These are phyloP conservation scores for Philaenus spumarius DNA, from an alignment of 1,140 invertebrate genomes.

Conservation along the genomic window DNA sequence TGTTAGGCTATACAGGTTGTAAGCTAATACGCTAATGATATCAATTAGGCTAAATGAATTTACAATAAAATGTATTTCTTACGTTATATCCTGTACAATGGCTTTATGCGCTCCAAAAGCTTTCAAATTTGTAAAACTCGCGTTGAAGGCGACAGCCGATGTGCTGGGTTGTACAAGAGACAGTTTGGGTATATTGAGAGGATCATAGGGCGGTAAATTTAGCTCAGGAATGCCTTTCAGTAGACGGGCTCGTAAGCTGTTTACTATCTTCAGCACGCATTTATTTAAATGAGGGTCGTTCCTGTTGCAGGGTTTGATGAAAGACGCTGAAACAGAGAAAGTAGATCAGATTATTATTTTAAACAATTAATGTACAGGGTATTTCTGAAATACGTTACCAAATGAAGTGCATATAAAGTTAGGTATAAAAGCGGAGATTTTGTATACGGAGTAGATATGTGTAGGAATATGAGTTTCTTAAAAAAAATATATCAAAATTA, in stretches of 20 bases:
- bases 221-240: constrained; percentile 23
- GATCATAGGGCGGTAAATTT: constrained; percentile 18
- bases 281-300: constrained; percentile 17
- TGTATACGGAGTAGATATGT: too few relatives aligned
- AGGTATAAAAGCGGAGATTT: too few relatives aligned
- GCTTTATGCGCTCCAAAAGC: constrained; percentile 15
- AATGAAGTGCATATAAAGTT: too few relatives aligned
- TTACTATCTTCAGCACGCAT: constrained; percentile 16
- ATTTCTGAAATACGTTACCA: too few relatives aligned
- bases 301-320: constrained; percentile 21
- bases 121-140: constrained; percentile 21
- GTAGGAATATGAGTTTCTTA: too few relatives aligned
- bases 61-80: too few relatives aligned
- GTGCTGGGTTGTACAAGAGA: constrained; percentile 16
- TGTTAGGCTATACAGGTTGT: too few relatives aligned
- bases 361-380: too few relatives aligned
- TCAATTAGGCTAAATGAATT: too few relatives aligned
- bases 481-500: too few relatives aligned
- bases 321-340: constrained; percentile 20
- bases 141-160: constrained; percentile 17
- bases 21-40: too few relatives aligned
- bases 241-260: constrained; percentile 6
- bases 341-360: too few relatives aligned
- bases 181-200: constrained; percentile 15
- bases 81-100: constrained; percentile 16